Conservation (phyloP, 1,140 invertebrate species). For the Bemisia tabaci region DNA sequence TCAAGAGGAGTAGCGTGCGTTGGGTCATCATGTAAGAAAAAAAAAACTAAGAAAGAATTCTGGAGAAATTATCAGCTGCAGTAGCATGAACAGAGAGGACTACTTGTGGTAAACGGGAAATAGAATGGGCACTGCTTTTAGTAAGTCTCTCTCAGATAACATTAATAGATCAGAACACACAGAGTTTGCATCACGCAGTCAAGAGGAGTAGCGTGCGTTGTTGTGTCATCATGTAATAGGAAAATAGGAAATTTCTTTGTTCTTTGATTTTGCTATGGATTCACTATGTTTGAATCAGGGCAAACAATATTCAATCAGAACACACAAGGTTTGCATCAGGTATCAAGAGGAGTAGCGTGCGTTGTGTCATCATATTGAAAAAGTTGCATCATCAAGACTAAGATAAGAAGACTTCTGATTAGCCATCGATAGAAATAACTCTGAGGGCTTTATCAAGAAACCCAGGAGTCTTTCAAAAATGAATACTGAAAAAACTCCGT, state of each 20-base stretch:
- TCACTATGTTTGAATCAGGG: too few species aligned
- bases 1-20: constrained; percentile 3
- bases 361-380: neutral
- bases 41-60: neutral
- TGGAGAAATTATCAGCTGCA: neutral
- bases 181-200: constrained; percentile 23
- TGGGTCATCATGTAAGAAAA: constrained; percentile 7
- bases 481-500: too few species aligned
- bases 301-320: too few species aligned
- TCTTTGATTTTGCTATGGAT: too few species aligned
- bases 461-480: neutral
- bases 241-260: too few species aligned
- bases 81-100: too few species aligned
- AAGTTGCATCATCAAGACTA: neutral
- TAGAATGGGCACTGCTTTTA: too few species aligned
- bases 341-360: constrained; percentile 10
- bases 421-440: too few species aligned
- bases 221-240: neutral
- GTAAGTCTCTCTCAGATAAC: too few species aligned
- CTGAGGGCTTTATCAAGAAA: too few species aligned
- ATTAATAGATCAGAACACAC: constrained; percentile 31
- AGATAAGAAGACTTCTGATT: too few species aligned
- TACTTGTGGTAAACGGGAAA: too few species aligned
- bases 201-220: constrained; percentile 8
- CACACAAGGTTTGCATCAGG: constrained; percentile 24